phyloP scores from a whole-genome alignment of 2,888 invertebrate genomes.

The Seira sanloemensis region DNA sequence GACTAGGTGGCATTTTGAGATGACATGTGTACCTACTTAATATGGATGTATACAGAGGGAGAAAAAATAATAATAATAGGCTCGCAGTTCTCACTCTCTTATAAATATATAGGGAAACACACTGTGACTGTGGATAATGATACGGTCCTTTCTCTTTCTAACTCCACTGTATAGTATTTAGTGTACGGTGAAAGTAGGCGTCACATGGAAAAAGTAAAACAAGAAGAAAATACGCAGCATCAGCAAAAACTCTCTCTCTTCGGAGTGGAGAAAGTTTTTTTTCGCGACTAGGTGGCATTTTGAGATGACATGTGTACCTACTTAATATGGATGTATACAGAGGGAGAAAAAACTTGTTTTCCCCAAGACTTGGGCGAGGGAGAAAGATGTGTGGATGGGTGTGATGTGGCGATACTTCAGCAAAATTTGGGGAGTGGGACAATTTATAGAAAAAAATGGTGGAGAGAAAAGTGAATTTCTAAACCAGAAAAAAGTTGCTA shows the following conservation, averaged over 20 bases:
- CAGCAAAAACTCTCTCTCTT: not conserved
- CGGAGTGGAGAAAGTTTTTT: not conserved
- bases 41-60: not conserved
- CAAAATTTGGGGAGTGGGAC: not conserved
- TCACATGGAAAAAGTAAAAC: not conserved
- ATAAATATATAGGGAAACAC: not conserved
- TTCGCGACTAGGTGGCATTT: not conserved
- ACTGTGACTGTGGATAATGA: not conserved
- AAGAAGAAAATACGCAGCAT: not conserved
- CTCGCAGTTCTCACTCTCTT: not conserved
- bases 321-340: not conserved
- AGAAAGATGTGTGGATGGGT: no score
- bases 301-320: slow-evolving; percentile 30
- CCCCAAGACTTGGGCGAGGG: not conserved
- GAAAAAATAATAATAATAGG: slow-evolving; percentile 37
- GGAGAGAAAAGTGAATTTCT: not conserved
- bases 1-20: not conserved
- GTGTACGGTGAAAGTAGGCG: not conserved
- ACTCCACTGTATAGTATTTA: no score
- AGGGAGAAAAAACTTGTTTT: not conserved
- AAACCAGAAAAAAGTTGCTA: no score
- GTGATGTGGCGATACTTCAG: not conserved
- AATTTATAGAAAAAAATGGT: not conserved
- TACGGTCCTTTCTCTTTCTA: not conserved
- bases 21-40: slow-evolving; percentile 34